A percentile compares a stretch with the other conserved stretches of the same genome.
Evolutionary conservation across 2,113 vertebrate genomes (phyloP).

Genomic region (Dissostichus mawsoni): DNA sequence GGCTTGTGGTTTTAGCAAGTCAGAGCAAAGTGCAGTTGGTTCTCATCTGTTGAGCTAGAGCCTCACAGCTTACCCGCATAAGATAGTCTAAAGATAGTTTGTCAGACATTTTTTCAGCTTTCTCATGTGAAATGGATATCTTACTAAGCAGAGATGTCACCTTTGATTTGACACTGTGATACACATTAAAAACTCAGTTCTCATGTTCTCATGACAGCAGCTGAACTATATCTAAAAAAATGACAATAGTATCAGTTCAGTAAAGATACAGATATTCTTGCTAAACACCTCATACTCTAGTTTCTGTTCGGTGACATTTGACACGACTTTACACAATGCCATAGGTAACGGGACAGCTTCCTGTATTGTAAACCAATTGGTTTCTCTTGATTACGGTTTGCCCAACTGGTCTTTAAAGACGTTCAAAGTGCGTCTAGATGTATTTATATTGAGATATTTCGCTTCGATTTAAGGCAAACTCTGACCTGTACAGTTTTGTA

Average conservation of each 20-base stretch:
- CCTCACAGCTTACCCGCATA: neutral
- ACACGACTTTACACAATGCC: neutral
- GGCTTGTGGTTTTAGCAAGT: conserved; percentile 42
- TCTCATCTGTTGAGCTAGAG: conserved; percentile 11
- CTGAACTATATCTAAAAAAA: neutral
- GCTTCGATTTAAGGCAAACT: neutral
- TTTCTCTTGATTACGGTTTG: neutral
- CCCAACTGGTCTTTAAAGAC: neutral
- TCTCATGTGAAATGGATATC: conserved; percentile 3
- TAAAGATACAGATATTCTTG: neutral
- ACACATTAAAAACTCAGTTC: neutral
- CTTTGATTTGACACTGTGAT: conserved; percentile 39
- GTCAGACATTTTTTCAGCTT: neutral
- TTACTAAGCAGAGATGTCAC: neutral
- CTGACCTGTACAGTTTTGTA: neutral
- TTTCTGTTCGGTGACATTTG: conserved; percentile 19
- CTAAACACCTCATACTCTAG: neutral
- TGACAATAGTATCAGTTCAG: neutral
- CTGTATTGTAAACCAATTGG: neutral
- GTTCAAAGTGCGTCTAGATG: neutral
- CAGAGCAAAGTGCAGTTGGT: neutral
- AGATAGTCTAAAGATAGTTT: conserved; percentile 27
- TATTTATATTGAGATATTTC: neutral
- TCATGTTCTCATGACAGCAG: neutral
- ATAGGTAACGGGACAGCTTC: no score